phyloP scores from a whole-genome alignment of 2,797 vertebrate species.

The Ataeniobius toweri region DNA sequence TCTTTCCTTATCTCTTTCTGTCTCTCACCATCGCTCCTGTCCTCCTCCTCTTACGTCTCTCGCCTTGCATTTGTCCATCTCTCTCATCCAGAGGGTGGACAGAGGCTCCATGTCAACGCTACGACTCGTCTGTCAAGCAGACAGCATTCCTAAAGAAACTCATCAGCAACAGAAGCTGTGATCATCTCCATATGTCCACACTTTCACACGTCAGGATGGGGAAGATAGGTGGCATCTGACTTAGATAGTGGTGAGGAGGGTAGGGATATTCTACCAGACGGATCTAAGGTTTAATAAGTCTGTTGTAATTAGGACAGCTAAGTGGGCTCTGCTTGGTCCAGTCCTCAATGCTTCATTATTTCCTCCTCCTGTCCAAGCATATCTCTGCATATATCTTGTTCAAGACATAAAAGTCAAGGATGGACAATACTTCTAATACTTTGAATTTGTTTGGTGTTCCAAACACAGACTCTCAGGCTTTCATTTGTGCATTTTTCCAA shows the following conservation, averaged over 20 bases:
- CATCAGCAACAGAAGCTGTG: constrained; percentile 80
- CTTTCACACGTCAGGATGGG: constrained; percentile 17
- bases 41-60: constrained; percentile 20
- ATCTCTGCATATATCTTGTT: constrained; percentile 34
- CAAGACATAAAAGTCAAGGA: constrained; percentile 25
- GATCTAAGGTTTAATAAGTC: constrained; percentile 18
- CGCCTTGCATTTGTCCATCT: constrained; percentile 45
- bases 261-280: constrained; percentile 17
- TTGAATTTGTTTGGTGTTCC: constrained; percentile 43
- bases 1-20: constrained; percentile 61
- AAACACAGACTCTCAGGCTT: constrained; percentile 27
- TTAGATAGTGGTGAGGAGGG: constrained; percentile 68
- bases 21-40: constrained; percentile 31
- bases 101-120: constrained; percentile 83
- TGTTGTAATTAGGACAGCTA: constrained; percentile 4
- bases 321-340: constrained; percentile 42
- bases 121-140: constrained; percentile 83
- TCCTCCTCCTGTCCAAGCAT: constrained; percentile 39
- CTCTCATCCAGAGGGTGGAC: constrained; percentile 66
- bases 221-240: constrained; percentile 73
- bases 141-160: constrained; percentile 87
- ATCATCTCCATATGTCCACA: constrained; percentile 87
- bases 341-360: constrained; percentile 58
- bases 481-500: constrained; percentile 35
- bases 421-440: constrained; percentile 20